Evolutionary conservation across 2,113 vertebrate species (phyloP).

Genomic region (Leucoraja erinaceus): DNA sequence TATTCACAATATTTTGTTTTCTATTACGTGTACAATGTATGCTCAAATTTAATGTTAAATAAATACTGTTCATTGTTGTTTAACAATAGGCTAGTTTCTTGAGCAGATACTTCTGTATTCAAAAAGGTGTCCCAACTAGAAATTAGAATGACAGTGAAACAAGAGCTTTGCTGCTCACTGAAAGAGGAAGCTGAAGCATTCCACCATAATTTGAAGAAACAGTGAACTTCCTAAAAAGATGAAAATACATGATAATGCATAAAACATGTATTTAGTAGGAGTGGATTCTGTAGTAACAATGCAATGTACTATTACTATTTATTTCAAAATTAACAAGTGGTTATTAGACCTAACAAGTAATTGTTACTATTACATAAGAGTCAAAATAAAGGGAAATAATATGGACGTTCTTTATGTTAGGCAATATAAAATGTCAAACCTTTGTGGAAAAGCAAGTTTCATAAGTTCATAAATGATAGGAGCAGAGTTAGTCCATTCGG

Average conservation of each 20-base stretch:
- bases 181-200: not conserved
- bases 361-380: too few relatives aligned
- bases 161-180: not conserved
- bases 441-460: too few relatives aligned
- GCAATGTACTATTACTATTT: not conserved
- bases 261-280: not conserved
- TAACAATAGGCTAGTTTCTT: not conserved
- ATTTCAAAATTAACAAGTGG: not conserved
- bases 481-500: too few relatives aligned
- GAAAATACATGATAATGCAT: not conserved
- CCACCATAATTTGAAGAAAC: not conserved
- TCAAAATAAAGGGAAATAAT: too few relatives aligned
- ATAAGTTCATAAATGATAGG: too few relatives aligned
- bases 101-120: not conserved
- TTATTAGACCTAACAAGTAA: too few relatives aligned
- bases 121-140: not conserved
- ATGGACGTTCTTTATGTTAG: too few relatives aligned
- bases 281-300: not conserved
- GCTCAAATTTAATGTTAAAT: not conserved
- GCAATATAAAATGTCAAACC: too few relatives aligned
- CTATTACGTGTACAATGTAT: not conserved
- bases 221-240: not conserved
- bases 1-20: not conserved
- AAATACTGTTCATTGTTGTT: not conserved
- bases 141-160: not conserved